Evolutionary conservation across 2,113 vertebrate species (phyloP).

Genomic region (Sceloporus undulatus): DNA sequence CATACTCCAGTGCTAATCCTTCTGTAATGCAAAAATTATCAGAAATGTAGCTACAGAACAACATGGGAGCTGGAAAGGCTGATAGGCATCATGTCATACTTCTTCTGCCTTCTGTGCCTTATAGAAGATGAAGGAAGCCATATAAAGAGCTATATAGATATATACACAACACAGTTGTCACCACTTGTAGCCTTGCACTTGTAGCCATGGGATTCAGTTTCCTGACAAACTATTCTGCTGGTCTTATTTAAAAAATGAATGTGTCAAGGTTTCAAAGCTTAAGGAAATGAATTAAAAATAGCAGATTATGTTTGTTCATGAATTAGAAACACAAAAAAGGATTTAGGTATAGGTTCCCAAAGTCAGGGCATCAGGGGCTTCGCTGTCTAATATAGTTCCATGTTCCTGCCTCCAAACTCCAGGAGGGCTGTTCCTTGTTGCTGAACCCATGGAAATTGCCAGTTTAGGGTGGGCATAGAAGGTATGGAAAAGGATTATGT

Average conservation of each 20-base stretch:
- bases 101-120: background rate
- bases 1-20: background rate
- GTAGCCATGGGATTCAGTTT: background rate
- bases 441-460: too few species aligned
- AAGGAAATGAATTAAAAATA: background rate
- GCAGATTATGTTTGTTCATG: background rate
- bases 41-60: rapidly evolving
- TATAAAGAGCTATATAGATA: background rate
- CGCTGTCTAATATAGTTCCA: background rate
- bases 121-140: too few species aligned
- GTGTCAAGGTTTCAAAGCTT: too few species aligned
- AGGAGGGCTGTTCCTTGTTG: background rate
- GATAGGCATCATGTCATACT: background rate
- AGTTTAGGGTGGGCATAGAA: background rate
- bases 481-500: background rate
- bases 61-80: background rate
- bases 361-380: background rate
- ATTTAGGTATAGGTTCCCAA: background rate
- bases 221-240: too few species aligned
- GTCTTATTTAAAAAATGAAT: too few species aligned
- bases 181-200: background rate
- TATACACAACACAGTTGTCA: too few species aligned
- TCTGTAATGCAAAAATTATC: background rate
- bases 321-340: background rate
- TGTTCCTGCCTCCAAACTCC: background rate